Evolutionary conservation across 37 sponge, comb jelly and placozoan species (phyloP), one percentile per base, ranked within the genome.

Genomic region (Chondrilla cf. caribensis): DNA sequence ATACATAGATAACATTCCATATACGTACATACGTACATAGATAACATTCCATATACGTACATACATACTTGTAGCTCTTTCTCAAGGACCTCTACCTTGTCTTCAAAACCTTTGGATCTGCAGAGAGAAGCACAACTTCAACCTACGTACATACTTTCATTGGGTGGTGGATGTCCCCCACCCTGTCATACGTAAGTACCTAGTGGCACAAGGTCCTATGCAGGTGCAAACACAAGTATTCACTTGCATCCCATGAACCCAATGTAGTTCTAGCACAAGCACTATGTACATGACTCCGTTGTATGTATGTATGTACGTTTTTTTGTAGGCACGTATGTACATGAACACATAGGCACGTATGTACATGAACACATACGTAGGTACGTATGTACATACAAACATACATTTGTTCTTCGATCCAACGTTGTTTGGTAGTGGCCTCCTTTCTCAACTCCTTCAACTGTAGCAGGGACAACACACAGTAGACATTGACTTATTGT

Each of bases 21-120:
- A 15, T 26, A 60, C 64, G 29, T 26, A 60, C 64, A 15, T 26
- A 60, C 64, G 29, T 26, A 60, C 64, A 15, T 26, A 54, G 15
- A 54, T 17, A 54, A 11, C 11, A 11, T 18, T 17, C 11, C 64
- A 60, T 26, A 15, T 26, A 60, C 64, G 29, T 26, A 60, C 64
- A 15, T 6, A 47, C 51, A 47, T 47, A 47, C 51, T 11, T 47
- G 51, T 47, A 47, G 11, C 6, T 47, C 51, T 47, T 11, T 47
- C 11, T 6, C 11, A 6, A 86, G 58, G 5, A n/a, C 29, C 33
- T 81, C 51, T 28, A 86, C 21, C 75, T 43, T 54, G 28, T 86
- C 86, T 22, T 81, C 76, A 38, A 81, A 81, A n/a, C 80, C 86
- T 3, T 31, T 36, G 0, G 77, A 72, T 22, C 86, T 86, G 78